Percentiles rank a stretch among this genome's conserved stretches.
Evolutionary conservation across 2,888 invertebrate genomes (phyloP).

Genomic region (Eupithecia tripunctaria): DNA sequence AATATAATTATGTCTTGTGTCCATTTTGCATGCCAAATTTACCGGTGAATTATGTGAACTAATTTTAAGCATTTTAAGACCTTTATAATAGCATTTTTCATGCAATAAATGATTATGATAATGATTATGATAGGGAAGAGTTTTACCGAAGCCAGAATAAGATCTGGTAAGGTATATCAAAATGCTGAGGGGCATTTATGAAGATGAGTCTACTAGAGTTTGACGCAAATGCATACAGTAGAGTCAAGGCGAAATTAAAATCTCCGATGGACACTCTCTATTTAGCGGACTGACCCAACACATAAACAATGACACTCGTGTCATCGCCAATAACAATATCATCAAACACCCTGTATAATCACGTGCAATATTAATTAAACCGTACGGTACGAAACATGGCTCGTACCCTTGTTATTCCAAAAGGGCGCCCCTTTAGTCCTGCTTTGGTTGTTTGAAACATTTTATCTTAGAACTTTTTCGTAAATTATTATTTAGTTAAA

Average conservation of each 20-base stretch:
- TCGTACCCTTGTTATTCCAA: conserved; percentile 43
- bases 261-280: background rate
- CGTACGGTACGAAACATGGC: conserved; percentile 32
- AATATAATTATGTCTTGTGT: too few species aligned
- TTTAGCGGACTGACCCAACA: conserved; percentile 8
- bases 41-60: too few species aligned
- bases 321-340: conserved; percentile 45
- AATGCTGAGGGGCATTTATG: too few species aligned
- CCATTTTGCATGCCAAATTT: too few species aligned
- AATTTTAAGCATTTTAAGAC: too few species aligned
- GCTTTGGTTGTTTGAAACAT: background rate
- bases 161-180: too few species aligned
- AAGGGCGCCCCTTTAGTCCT: conserved; percentile 32
- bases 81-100: too few species aligned
- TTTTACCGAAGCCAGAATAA: too few species aligned
- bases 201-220: too few species aligned
- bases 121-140: too few species aligned
- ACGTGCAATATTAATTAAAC: conserved; percentile 65
- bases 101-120: too few species aligned
- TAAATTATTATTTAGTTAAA: background rate
- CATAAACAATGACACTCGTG: conserved; percentile 31
- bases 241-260: background rate
- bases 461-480: background rate
- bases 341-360: conserved; percentile 51
- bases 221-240: too few species aligned